Evolutionary conservation across 2,797 vertebrate species (phyloP).

Genomic region (Sardinella longiceps): DNA sequence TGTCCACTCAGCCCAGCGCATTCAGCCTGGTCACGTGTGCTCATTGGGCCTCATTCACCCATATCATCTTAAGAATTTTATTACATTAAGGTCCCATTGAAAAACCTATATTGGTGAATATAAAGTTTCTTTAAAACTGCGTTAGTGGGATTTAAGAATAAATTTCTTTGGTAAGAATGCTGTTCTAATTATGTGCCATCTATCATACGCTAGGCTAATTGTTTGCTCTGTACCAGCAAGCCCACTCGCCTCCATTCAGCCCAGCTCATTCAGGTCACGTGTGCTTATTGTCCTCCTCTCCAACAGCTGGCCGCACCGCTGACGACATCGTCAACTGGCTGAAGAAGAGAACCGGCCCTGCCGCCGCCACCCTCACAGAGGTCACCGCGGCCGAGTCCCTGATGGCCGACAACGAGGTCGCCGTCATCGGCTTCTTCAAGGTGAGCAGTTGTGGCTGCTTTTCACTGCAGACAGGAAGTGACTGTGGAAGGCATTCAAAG

Average conservation of each 20-base stretch:
- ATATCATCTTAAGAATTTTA: too few species aligned
- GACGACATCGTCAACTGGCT: slow-evolving; percentile 94
- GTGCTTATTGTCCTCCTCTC: neutral
- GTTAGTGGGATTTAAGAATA: too few species aligned
- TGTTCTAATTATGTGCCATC: too few species aligned
- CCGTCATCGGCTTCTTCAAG: slow-evolving; percentile 96
- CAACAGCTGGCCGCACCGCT: slow-evolving; percentile 89
- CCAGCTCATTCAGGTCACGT: neutral
- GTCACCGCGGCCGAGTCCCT: slow-evolving; percentile 77
- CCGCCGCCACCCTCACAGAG: slow-evolving; percentile 77
- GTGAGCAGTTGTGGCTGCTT: slow-evolving; percentile 63
- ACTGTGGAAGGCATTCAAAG: neutral
- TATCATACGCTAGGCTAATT: too few species aligned
- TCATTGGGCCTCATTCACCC: too few species aligned
- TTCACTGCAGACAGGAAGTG: neutral
- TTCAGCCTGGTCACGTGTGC: neutral
- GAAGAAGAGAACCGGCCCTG: slow-evolving; percentile 93
- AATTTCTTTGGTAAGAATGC: too few species aligned
- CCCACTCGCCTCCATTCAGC: neutral
- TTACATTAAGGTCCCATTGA: too few species aligned
- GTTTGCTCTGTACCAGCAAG: slow-evolving; percentile 10
- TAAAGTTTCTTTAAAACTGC: too few species aligned
- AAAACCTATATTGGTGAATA: too few species aligned
- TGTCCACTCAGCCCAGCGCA: neutral
- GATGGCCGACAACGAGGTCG: slow-evolving; percentile 88